phyloP scores from a whole-genome alignment of 2,797 vertebrate species.

The Pangasius sanitwongsei region DNA sequence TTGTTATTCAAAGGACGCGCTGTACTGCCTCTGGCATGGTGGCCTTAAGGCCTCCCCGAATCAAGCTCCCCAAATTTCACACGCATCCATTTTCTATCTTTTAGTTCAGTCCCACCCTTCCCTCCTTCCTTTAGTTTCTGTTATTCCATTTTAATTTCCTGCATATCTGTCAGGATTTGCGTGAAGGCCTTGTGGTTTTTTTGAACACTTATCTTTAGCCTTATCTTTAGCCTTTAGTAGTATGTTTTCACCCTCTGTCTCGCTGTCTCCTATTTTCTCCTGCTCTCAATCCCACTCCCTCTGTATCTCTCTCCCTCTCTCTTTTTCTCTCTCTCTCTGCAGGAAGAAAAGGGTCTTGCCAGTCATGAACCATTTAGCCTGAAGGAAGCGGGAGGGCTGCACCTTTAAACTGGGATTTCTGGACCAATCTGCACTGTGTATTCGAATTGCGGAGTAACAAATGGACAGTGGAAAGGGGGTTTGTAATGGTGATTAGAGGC shows the following conservation, averaged over 20 bases:
- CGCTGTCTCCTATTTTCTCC: constrained; percentile 5
- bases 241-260: constrained; percentile 32
- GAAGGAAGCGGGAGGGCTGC: constrained; percentile 76
- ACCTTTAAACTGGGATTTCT: constrained; percentile 84
- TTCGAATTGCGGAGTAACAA: constrained; percentile 93
- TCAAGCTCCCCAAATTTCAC: constrained; percentile 74
- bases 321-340: constrained; percentile 65
- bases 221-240: constrained; percentile 42
- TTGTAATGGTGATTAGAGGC: constrained; percentile 99
- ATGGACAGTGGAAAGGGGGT: constrained; percentile 95
- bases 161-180: constrained; percentile 75
- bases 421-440: constrained; percentile 87
- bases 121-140: constrained; percentile 67
- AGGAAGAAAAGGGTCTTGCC: constrained; percentile 72
- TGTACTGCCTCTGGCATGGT: constrained; percentile 67
- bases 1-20: constrained; percentile 83
- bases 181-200: constrained; percentile 69
- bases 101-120: constrained; percentile 48
- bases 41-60: constrained; percentile 76
- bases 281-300: constrained; percentile 4
- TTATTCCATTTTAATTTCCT: constrained; percentile 73
- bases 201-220: constrained; percentile 48
- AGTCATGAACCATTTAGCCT: constrained; percentile 87
- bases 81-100: constrained; percentile 64
- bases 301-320: constrained; percentile 37